Conservation (phyloP, 1,140 invertebrate species). For the Drosophila serrata region DNA sequence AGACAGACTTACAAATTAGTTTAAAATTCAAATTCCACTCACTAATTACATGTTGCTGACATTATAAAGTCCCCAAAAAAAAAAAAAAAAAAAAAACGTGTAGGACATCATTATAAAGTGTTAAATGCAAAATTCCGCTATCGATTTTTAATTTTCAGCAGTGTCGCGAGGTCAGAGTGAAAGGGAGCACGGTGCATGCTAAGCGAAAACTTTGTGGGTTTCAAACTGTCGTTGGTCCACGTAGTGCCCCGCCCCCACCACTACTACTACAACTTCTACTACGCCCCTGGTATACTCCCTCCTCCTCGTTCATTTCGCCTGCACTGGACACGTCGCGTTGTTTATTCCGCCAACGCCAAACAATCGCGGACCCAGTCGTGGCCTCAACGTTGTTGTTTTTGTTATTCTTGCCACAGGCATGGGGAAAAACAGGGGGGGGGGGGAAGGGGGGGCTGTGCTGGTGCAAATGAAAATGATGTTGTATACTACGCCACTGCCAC, state of each 20-base stretch:
- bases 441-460: neutral
- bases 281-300: neutral
- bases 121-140: neutral
- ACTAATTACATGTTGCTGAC: neutral
- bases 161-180: slow-evolving; percentile 34
- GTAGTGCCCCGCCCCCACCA: neutral
- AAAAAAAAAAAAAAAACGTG: too few relatives aligned
- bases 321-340: slow-evolving; percentile 78
- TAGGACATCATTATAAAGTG: neutral
- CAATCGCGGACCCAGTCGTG: slow-evolving; percentile 62
- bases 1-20: neutral
- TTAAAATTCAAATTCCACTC: neutral
- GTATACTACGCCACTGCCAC: slow-evolving; percentile 37
- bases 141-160: neutral
- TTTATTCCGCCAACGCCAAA: slow-evolving; percentile 81
- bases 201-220: slow-evolving; percentile 77
- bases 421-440: neutral
- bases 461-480: slow-evolving; percentile 78
- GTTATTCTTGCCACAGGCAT: slow-evolving; percentile 22
- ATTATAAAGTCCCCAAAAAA: neutral
- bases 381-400: slow-evolving; percentile 54
- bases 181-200: slow-evolving; percentile 28
- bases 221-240: slow-evolving; percentile 50
- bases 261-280: neutral
- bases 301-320: slow-evolving; percentile 40